Conservation (phyloP, 2,113 vertebrate genomes). For the Trochalopteron elliotii region DNA sequence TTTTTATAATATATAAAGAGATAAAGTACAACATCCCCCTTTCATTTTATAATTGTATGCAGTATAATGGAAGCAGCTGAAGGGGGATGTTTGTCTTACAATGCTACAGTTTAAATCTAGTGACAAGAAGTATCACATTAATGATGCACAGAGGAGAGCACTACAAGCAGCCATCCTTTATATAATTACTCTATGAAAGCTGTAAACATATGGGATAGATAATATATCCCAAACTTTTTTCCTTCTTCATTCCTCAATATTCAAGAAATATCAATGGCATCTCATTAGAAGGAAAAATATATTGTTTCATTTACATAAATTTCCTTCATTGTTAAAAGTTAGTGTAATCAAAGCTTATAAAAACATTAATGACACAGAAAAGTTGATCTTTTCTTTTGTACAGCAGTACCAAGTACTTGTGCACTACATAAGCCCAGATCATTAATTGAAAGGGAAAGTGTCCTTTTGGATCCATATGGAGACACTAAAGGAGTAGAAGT, state of each 20-base stretch:
- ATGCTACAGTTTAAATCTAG: constrained; percentile 34
- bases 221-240: background rate
- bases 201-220: background rate
- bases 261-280: background rate
- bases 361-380: background rate
- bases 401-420: background rate
- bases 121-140: constrained; percentile 51
- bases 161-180: constrained; percentile 10
- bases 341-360: background rate
- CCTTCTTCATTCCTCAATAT: background rate
- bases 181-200: background rate
- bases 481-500: background rate
- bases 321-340: background rate
- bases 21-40: constrained; percentile 46
- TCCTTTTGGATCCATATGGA: background rate
- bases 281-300: background rate
- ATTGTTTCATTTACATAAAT: background rate
- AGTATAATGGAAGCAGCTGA: constrained; percentile 44
- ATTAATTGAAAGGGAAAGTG: background rate
- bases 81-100: constrained; percentile 38
- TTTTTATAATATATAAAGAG: constrained; percentile 68
- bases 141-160: constrained; percentile 6
- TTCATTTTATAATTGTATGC: constrained; percentile 58
- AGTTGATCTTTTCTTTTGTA: background rate
- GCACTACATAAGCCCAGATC: background rate